These are phyloP conservation scores for Parthenolecanium corni DNA, from an alignment of 2,888 invertebrate species.

Conservation along the genomic window DNA sequence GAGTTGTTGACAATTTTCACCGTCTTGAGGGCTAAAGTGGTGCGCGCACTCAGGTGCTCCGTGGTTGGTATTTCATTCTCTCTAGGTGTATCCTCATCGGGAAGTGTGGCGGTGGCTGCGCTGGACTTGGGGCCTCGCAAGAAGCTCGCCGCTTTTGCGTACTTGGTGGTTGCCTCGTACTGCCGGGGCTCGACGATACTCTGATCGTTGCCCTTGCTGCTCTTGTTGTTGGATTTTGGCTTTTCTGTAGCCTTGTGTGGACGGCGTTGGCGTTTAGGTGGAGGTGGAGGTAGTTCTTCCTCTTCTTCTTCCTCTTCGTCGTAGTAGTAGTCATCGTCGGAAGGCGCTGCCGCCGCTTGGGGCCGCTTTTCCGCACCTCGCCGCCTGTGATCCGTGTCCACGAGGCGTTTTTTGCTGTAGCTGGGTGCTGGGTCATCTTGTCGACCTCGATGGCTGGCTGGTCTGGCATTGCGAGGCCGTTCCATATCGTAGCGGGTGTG, in stretches of 20 bases:
- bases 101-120: neutral
- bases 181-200: neutral
- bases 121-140: neutral
- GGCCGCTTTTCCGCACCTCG: slow-evolving; percentile 32
- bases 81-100: slow-evolving; percentile 4
- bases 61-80: slow-evolving; percentile 22
- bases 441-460: slow-evolving; percentile 29
- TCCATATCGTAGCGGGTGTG: slow-evolving; percentile 9
- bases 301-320: slow-evolving; percentile 30
- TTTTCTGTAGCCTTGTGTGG: slow-evolving; percentile 1
- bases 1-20: slow-evolving; percentile 14
- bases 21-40: slow-evolving; percentile 2
- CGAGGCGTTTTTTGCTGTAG: slow-evolving; percentile 31
- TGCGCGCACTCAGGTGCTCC: neutral
- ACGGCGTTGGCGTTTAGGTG: slow-evolving; percentile 14
- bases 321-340: slow-evolving; percentile 32
- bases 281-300: neutral
- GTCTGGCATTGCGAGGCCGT: slow-evolving; percentile 28
- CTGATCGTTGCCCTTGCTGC: neutral
- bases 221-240: neutral
- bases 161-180: neutral
- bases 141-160: neutral
- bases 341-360: neutral
- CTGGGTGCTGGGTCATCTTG: slow-evolving; percentile 5
- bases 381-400: slow-evolving; percentile 36